Evolutionary conservation across 30 jellyfish, hydroid and myxozoan genomes (phyloP), one percentile per base, ranked within the genome.

Genomic region (Hydractinia symbiolongicarpus): DNA sequence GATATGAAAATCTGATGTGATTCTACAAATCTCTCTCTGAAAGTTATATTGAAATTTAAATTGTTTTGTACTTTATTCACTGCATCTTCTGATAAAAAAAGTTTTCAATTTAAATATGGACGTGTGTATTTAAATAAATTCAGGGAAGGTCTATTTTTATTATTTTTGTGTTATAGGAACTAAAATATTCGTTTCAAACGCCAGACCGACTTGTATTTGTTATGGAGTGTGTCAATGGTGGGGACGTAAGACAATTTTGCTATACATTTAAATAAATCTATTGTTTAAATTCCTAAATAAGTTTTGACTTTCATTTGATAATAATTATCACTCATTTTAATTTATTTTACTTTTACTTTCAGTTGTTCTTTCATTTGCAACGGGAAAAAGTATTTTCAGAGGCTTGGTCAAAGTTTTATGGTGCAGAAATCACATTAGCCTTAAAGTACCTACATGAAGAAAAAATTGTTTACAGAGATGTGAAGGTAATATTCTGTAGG

Each of bases 201-300:
- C 76, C 80, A 53, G 97, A 90, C 74, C 77, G 97, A 15, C 95
- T 90, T n/a, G 79, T 93, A 50, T 90, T 90, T 73, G 97, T 90
- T 44, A 90, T 90, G 97, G 97, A 90, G 67, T 90, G 84, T 77
- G 97, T 90, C 54, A 90, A 90, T 79, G 97, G 97, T 4, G 97
- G 97, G 15, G 97, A 90, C 94, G 97, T 90, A 70, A 52, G 95
- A 9, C 9, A 6, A n/a, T 44, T n/a, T 16, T 58, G 19, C 69
- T 58, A 11, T 16, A 58, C 17, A 58, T 16, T 58, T 58, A n/a
- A n/a, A n/a, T n/a, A n/a, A n/a, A n/a, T n/a, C n/a, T n/a, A n/a
- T n/a, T n/a, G n/a, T n/a, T n/a, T n/a, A 1, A 6, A 13, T 6
- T n/a, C n/a, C 70, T 13, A 13, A 60, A 13, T 60, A 60, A 60